A percentile compares a stretch with the other conserved stretches of the same genome.
Conservation (phyloP, 2,888 invertebrate species). For the Sarcophaga variegata region DNA sequence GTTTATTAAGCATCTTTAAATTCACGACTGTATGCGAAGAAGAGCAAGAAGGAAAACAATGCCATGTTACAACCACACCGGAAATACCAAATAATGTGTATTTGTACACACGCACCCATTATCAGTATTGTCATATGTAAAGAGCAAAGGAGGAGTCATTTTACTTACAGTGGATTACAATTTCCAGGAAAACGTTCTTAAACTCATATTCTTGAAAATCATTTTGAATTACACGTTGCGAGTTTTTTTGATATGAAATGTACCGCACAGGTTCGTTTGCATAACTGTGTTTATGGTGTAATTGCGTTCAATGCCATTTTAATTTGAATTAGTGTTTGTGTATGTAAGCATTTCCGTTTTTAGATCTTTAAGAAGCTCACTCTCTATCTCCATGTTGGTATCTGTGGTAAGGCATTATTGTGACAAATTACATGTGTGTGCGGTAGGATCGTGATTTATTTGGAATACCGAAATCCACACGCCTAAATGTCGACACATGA, state of each 20-base stretch:
- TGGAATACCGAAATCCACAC: constrained; percentile 17
- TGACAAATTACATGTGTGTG: constrained; percentile 65
- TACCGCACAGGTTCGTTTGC: background rate
- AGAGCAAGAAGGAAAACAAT: too few relatives aligned
- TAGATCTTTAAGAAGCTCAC: constrained; percentile 21
- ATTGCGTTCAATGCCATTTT: background rate
- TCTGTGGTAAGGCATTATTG: constrained; percentile 58
- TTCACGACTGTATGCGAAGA: too few relatives aligned
- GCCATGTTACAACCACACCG: too few relatives aligned
- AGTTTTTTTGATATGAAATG: background rate
- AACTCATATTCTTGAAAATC: too few relatives aligned
- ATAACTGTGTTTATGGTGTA: background rate
- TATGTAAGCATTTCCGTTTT: constrained; percentile 16
- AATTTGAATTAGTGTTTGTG: constrained; percentile 42
- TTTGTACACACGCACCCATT: too few relatives aligned
- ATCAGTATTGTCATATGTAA: too few relatives aligned
- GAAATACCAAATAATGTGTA: too few relatives aligned
- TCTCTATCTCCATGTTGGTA: constrained; percentile 1
- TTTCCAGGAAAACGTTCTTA: too few relatives aligned
- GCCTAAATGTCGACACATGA: background rate
- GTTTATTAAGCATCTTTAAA: background rate
- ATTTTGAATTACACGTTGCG: too few relatives aligned
- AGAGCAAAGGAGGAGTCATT: too few relatives aligned
- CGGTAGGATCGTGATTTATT: constrained; percentile 64
- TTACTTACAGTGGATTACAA: too few relatives aligned